phyloP scores from a whole-genome alignment of 1,140 invertebrate species.

The Sarcophaga peregrina region DNA sequence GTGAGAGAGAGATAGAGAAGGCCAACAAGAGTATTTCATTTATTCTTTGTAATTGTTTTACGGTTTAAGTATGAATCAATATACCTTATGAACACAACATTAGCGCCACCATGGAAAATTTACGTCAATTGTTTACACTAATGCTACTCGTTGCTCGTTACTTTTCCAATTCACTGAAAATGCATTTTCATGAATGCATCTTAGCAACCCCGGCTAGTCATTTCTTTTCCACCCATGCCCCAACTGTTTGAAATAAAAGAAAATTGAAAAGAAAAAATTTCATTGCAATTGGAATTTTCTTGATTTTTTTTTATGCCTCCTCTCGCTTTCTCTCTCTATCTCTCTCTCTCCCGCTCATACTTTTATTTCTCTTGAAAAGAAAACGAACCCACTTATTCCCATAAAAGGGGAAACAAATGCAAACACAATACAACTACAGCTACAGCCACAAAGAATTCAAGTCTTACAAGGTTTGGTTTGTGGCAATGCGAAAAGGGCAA shows the following conservation, averaged over 20 bases:
- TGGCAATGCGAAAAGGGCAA: too few relatives aligned
- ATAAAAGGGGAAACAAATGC: neutral
- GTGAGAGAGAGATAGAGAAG: neutral
- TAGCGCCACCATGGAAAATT: conserved; percentile 36
- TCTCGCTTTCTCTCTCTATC: too few relatives aligned
- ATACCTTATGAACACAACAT: conserved; percentile 49
- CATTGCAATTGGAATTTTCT: conserved; percentile 15
- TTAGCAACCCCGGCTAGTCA: neutral
- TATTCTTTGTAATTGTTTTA: neutral
- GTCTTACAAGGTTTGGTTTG: too few relatives aligned
- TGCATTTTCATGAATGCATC: neutral
- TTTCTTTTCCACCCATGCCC: neutral
- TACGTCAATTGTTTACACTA: conserved; percentile 40
- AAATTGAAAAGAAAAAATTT: neutral
- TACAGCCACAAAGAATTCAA: too few relatives aligned
- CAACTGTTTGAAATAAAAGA: neutral
- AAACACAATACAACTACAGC: neutral
- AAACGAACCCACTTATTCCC: neutral
- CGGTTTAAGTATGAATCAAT: neutral
- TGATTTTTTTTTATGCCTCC: neutral
- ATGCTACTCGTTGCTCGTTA: conserved; percentile 43
- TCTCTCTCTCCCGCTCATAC: too few relatives aligned
- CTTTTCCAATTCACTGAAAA: conserved; percentile 32
- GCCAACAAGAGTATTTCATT: neutral
- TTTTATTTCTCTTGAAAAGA: too few relatives aligned